These are phyloP conservation scores for Heliconius hortense DNA, from an alignment of 2,888 invertebrate species.

Conservation along the genomic window DNA sequence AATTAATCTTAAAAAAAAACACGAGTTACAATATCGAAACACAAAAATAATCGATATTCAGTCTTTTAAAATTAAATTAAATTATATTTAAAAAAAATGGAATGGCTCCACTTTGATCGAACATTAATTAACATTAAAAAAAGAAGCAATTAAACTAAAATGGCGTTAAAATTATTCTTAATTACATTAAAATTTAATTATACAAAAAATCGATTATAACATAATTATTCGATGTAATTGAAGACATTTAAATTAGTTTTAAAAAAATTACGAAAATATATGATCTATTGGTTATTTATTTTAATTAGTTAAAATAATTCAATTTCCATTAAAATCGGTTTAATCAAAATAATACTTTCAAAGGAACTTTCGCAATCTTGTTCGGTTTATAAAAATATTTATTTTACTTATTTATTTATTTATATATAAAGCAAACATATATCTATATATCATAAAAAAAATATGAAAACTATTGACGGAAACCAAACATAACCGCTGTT, in stretches of 20 bases:
- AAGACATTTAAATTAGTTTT: background rate
- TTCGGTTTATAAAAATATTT: constrained; percentile 2
- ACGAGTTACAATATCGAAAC: constrained; percentile 31
- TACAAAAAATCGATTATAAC: constrained; percentile 5
- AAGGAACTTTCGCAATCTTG: constrained; percentile 18
- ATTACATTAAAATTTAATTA: constrained; percentile 6
- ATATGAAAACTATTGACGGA: no score
- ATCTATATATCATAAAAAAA: no score
- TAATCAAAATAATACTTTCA: constrained; percentile 20
- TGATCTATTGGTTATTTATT: background rate
- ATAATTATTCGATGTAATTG: constrained; percentile 11
- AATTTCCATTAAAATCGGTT: constrained; percentile 6
- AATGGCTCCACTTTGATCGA: constrained; percentile 31
- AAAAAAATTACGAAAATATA: constrained; percentile 3
- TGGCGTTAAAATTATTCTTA: constrained; percentile 27
- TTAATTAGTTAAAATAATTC: constrained; percentile 1
- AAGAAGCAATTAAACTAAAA: constrained; percentile 11
- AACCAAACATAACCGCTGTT: no score
- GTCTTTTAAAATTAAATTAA: constrained; percentile 48
- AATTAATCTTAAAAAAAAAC: constrained; percentile 24
- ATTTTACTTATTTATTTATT: background rate
- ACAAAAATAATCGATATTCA: constrained; percentile 50
- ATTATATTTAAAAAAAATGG: constrained; percentile 31
- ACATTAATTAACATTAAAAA: constrained; percentile 3
- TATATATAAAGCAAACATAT: background rate